These are phyloP conservation scores for Pseudoatta argentina DNA, from an alignment of 1,140 invertebrate species.

Conservation along the genomic window DNA sequence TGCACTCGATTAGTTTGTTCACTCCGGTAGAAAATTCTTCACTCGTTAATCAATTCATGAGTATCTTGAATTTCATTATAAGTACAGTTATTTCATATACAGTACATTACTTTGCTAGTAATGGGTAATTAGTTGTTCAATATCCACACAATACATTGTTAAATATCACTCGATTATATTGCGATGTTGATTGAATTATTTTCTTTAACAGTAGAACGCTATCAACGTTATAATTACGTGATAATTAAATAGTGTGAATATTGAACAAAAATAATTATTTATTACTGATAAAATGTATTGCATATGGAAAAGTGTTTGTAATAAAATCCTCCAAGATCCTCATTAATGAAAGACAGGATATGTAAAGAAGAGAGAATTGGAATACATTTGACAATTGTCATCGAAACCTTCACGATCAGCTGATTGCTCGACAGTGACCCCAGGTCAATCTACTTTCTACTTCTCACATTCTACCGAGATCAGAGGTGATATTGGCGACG, in stretches of 20 bases:
- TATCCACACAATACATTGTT: not conserved
- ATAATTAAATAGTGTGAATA: too few species aligned
- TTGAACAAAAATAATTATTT: too few species aligned
- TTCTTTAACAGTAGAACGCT: too few species aligned
- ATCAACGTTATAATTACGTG: too few species aligned
- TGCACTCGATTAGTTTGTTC: constrained; percentile 48
- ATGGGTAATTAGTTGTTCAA: constrained; percentile 1
- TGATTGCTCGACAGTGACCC: constrained; percentile 76
- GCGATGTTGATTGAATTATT: constrained; percentile 8
- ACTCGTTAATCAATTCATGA: constrained; percentile 32
- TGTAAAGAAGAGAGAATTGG: constrained; percentile 6
- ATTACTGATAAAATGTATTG: too few species aligned
- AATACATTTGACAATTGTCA: not conserved
- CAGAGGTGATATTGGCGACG: constrained; percentile 64
- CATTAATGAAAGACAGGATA: constrained; percentile 14
- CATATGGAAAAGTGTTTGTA: too few species aligned
- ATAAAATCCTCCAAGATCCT: too few species aligned
- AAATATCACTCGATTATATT: constrained; percentile 12
- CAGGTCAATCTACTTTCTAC: constrained; percentile 83
- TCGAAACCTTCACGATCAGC: constrained; percentile 69
- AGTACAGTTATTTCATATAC: constrained; percentile 1
- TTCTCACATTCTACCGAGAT: constrained; percentile 79
- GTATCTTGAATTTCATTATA: not conserved
- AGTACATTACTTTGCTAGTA: not conserved
- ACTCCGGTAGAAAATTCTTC: constrained; percentile 9